Percentiles rank a stretch among this genome's conserved stretches.
These are phyloP conservation scores for Luperina testacea DNA, from an alignment of 2,888 invertebrate species.

Conservation along the genomic window DNA sequence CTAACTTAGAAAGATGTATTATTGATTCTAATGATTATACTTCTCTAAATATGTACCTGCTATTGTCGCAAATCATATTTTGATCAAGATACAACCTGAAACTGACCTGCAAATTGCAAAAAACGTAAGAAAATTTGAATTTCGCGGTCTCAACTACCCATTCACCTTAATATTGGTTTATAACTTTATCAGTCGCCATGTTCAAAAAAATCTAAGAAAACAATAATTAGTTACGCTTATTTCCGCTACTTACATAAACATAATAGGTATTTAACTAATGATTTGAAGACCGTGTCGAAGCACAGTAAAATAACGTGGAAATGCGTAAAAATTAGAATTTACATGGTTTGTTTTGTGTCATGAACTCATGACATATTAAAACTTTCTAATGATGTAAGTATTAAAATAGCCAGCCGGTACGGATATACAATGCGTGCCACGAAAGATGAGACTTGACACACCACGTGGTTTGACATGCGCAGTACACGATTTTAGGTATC, in stretches of 20 bases:
- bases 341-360: neutral
- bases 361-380: slow-evolving; percentile 5
- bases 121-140: too few species aligned
- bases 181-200: slow-evolving; percentile 1
- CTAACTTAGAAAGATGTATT: too few species aligned
- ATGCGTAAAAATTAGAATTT: slow-evolving; percentile 27
- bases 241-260: neutral
- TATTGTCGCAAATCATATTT: too few species aligned
- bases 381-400: neutral
- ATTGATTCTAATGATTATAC: too few species aligned
- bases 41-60: too few species aligned
- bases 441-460: too few species aligned
- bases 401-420: neutral
- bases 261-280: slow-evolving; percentile 19
- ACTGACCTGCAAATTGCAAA: too few species aligned
- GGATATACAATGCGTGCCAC: neutral
- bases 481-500: too few species aligned
- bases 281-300: slow-evolving; percentile 15
- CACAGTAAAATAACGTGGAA: slow-evolving; percentile 1
- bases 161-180: too few species aligned
- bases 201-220: slow-evolving; percentile 16
- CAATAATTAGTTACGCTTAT: slow-evolving; percentile 14
- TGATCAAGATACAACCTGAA: too few species aligned
- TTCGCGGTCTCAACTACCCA: too few species aligned
- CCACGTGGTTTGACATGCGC: too few species aligned